These are phyloP conservation scores for Acanthosepion esculentum DNA, from an alignment of 2,888 invertebrate species.

Conservation along the genomic window DNA sequence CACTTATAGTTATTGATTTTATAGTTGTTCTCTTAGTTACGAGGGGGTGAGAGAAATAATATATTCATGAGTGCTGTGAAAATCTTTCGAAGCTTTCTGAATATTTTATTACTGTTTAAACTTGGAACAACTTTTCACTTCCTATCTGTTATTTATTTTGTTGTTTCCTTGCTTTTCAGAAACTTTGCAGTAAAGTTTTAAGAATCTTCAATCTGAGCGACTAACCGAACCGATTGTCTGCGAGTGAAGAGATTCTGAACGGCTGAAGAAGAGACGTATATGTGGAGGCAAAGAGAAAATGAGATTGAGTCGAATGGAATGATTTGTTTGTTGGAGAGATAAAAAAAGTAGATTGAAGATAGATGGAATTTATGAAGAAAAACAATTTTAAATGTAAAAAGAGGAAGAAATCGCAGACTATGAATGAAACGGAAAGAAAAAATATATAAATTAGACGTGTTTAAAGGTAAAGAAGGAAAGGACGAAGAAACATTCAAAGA, in stretches of 20 bases:
- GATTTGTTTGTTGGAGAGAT: no score
- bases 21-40: constrained; percentile 33
- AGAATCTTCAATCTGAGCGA: neutral
- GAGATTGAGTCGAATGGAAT: no score
- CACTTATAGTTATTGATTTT: neutral
- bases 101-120: neutral
- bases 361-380: no score
- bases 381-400: no score
- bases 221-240: neutral
- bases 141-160: neutral
- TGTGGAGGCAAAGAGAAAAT: no score
- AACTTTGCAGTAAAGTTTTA: neutral
- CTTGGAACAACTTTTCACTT: constrained; percentile 4
- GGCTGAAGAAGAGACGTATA: no score
- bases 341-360: no score
- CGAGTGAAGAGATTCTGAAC: neutral
- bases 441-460: no score
- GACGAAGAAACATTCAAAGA: no score
- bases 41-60: neutral
- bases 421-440: no score
- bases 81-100: neutral
- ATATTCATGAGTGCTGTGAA: neutral
- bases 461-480: no score
- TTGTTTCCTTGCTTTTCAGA: neutral
- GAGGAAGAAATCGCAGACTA: no score